These are phyloP conservation scores for Drosophila sturtevanti DNA, from an alignment of 1,140 invertebrate species.

Conservation along the genomic window DNA sequence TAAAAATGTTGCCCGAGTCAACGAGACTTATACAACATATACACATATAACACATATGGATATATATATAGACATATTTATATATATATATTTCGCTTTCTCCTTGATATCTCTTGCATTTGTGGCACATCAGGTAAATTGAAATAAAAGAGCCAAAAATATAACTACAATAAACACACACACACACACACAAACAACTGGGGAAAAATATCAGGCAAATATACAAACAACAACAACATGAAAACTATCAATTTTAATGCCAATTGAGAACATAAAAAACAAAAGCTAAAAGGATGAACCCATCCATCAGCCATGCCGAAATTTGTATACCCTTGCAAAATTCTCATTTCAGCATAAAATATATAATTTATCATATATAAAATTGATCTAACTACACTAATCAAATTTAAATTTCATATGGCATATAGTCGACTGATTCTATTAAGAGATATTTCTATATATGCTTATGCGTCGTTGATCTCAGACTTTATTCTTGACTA, in stretches of 20 bases:
- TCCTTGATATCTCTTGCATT: not conserved
- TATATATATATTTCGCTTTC: not conserved
- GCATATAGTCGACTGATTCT: too few species aligned
- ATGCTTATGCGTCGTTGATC: too few species aligned
- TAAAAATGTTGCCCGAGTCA: not conserved
- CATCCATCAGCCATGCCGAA: not conserved
- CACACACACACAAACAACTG: not conserved
- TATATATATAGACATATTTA: too few species aligned
- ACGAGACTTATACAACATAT: not conserved
- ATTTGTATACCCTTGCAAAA: too few species aligned
- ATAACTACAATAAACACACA: not conserved
- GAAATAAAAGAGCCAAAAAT: not conserved
- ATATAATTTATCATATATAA: too few species aligned
- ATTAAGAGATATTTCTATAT: too few species aligned
- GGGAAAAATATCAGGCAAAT: not conserved
- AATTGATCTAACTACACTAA: too few species aligned
- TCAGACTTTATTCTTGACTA: too few species aligned
- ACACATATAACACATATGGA: not conserved
- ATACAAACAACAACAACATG: constrained; percentile 2
- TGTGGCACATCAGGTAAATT: not conserved
- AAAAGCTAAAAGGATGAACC: too few species aligned
- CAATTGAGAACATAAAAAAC: not conserved
- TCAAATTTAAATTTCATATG: too few species aligned
- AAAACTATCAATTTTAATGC: constrained; percentile 3
- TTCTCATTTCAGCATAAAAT: too few species aligned